phyloP scores from a whole-genome alignment of 2,888 invertebrate species.

The Ethmia dodecea region DNA sequence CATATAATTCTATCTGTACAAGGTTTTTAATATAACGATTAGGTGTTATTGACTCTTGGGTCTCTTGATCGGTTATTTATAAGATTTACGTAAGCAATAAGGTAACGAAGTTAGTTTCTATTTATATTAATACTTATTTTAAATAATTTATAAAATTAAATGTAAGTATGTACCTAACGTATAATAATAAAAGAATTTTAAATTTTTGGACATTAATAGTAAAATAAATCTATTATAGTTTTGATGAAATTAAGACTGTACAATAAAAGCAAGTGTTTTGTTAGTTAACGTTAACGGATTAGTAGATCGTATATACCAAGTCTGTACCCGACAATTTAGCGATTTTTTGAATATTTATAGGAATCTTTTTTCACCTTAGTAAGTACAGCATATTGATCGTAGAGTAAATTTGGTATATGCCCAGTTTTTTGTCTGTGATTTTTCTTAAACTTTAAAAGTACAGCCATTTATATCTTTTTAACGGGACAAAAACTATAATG shows the following conservation, averaged over 20 bases:
- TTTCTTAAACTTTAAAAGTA: neutral
- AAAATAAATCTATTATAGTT: conserved; percentile 23
- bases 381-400: too few relatives aligned
- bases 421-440: neutral
- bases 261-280: conserved; percentile 25
- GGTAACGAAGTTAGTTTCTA: conserved; percentile 22
- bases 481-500: too few relatives aligned
- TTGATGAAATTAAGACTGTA: conserved; percentile 62
- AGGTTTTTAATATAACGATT: conserved; percentile 8
- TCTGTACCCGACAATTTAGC: neutral
- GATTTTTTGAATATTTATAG: neutral
- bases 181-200: too few relatives aligned
- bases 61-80: neutral
- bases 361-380: neutral
- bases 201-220: conserved; percentile 20
- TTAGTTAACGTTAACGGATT: conserved; percentile 15
- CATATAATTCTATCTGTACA: conserved; percentile 40
- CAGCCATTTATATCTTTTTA: too few relatives aligned
- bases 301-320: neutral
- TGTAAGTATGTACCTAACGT: conserved; percentile 24
- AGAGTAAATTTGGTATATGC: neutral
- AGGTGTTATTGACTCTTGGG: neutral
- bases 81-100: conserved; percentile 5
- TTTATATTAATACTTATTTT: conserved; percentile 26
- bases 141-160: conserved; percentile 28